Evolutionary conservation across 2,888 invertebrate species (phyloP).

Genomic region (Zaprionus obscuricornis): DNA sequence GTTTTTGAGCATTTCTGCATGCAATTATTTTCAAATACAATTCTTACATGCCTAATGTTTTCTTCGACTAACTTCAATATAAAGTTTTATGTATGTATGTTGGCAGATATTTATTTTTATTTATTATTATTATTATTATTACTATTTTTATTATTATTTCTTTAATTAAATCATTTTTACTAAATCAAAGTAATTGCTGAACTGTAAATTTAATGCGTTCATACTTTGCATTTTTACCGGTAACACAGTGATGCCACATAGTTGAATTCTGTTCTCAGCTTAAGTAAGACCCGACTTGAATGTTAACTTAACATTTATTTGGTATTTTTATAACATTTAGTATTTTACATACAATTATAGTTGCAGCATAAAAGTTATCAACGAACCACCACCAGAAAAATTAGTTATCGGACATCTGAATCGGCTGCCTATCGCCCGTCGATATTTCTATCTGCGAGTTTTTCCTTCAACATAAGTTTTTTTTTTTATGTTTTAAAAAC

Average conservation of each 20-base stretch:
- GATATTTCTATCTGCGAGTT: conserved; percentile 52
- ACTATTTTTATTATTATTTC: too few relatives aligned
- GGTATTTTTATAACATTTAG: too few relatives aligned
- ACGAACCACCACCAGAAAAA: conserved; percentile 26
- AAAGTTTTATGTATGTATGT: background rate
- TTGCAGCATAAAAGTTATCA: conserved; percentile 15
- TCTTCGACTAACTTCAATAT: background rate
- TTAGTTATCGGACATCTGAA: conserved; percentile 27
- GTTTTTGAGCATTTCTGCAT: background rate
- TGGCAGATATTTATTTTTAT: conserved; percentile 15
- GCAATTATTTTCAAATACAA: conserved; percentile 16
- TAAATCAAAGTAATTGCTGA: too few relatives aligned
- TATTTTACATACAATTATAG: background rate
- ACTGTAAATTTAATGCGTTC: too few relatives aligned
- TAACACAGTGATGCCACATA: too few relatives aligned
- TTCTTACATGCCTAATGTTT: conserved; percentile 3
- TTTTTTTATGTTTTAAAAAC: conserved; percentile 54
- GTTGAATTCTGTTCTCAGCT: too few relatives aligned
- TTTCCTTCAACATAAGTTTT: conserved; percentile 53
- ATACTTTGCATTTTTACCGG: too few relatives aligned
- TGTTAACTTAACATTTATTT: too few relatives aligned
- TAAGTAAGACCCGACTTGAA: too few relatives aligned
- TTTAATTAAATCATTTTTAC: too few relatives aligned
- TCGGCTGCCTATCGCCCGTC: conserved; percentile 59
- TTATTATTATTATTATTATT: too few relatives aligned